Base-by-base conservation (phyloP, 2,113 vertebrate species). In the Ia io region DNA sequence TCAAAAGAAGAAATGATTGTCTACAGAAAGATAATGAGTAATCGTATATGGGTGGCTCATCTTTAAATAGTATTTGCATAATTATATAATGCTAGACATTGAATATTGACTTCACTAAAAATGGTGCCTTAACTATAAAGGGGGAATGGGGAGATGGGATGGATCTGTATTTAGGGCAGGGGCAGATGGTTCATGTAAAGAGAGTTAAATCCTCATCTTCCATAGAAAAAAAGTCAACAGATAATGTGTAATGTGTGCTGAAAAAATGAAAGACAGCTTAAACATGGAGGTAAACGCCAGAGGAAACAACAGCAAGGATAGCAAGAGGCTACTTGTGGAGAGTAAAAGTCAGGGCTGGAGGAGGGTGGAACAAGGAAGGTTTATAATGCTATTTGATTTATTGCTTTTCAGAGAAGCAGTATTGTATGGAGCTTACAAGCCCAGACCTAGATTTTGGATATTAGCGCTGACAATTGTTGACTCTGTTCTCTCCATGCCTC, bases 31-130 rank as follows among this genome's bases (percentile, higher is more conserved):
- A 32, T 37, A n/a, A 82, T 44, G 20, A 76, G 20, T 73, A 32
- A 61, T 5, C 6, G 3, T 5, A 80, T 22, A 67, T 3, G 32
- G 9, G 13, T 73, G 67, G 37, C 16, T 78, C 30, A 44, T 53
- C 28, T 69, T 63, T 78, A 51, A 95, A n/a, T 80, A 13, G 37
- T 40, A 77, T 80, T 70, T 80, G 51, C 3, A 3, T 53, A n/a
- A 42, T 61, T 65, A 63, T 44, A 47, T 37, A 71, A 30, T 42
- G 28, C 9, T 71, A 37, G 11, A 53, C 3, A 18, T 14, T 44
- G 32, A 87, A 90, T 49, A 93, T 10, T 17, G n/a, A 49, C 74
- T 73, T 70, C 37, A 23, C 8, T 71, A 51, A 85, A 63, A 91
- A 1, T 10, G 18, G 35, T 37, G 3, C n/a, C 9, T 6, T 37